Evolutionary conservation across 2,113 vertebrate species (phyloP).

Genomic region (Tapirus terrestris): DNA sequence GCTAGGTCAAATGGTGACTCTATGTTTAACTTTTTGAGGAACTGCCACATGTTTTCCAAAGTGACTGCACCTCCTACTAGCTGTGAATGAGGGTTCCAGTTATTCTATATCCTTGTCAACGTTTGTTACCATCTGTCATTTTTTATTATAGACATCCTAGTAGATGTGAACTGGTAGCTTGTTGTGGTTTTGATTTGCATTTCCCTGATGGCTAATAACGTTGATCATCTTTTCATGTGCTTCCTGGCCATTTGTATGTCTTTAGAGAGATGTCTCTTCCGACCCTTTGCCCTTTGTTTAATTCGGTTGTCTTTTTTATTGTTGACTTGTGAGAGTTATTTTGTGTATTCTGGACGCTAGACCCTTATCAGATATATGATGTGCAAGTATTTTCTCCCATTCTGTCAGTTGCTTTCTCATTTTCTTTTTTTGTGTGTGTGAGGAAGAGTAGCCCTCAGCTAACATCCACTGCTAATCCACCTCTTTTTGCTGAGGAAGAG

Average conservation of each 20-base stretch:
- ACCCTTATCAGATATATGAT: neutral
- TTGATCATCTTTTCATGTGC: neutral
- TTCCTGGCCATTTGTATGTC: neutral
- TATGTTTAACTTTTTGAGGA: neutral
- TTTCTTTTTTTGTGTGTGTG: too few species aligned
- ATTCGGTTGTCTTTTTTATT: neutral
- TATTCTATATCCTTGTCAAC: accelerated
- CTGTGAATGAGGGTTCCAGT: neutral
- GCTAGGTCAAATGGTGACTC: neutral
- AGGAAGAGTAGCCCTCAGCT: too few species aligned
- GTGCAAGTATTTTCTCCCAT: neutral
- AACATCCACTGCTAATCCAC: too few species aligned
- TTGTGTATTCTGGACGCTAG: neutral
- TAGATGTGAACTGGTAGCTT: neutral
- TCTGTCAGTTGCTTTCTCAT: too few species aligned
- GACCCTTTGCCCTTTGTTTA: neutral
- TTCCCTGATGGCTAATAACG: neutral
- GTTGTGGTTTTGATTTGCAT: neutral
- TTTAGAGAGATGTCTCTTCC: neutral
- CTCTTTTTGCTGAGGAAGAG: too few species aligned
- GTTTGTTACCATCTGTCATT: neutral
- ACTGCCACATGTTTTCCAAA: neutral
- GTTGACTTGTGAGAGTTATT: neutral
- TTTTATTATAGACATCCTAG: neutral
- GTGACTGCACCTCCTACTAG: neutral